Conservation (phyloP, 2,797 vertebrate genomes). For the Eospalax fontanierii region DNA sequence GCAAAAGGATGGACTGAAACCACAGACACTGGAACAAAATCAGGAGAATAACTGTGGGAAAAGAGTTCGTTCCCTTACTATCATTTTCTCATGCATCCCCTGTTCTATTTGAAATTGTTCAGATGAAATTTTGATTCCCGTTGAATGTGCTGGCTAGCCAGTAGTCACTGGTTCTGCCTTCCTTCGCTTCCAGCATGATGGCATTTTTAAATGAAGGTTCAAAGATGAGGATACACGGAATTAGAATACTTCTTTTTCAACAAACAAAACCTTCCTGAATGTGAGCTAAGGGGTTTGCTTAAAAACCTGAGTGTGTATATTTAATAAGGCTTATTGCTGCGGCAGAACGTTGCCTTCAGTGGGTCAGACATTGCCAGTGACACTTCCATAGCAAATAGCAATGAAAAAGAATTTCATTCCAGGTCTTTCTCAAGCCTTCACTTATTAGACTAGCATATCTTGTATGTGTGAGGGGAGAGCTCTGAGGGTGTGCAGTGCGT, state of each 20-base stretch:
- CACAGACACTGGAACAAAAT: not conserved
- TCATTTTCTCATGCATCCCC: not conserved
- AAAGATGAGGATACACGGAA: not conserved
- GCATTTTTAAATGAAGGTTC: not conserved
- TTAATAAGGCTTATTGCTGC: no score
- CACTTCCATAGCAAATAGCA: not conserved
- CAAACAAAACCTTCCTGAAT: not conserved
- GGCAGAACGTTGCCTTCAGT: not conserved
- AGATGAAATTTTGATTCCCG: not conserved
- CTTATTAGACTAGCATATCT: not conserved
- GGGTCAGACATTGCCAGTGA: not conserved
- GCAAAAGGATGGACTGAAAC: not conserved
- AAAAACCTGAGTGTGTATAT: not conserved
- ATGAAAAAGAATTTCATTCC: not conserved
- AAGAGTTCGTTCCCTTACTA: not conserved
- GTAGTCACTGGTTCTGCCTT: not conserved
- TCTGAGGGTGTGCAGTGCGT: not conserved
- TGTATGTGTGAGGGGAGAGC: not conserved
- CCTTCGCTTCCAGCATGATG: not conserved
- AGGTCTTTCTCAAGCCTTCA: not conserved
- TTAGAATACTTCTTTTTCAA: constrained; percentile 19
- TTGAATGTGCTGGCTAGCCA: not conserved
- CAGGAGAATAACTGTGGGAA: not conserved
- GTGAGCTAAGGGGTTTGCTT: not conserved
- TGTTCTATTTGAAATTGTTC: not conserved